phyloP scores from a whole-genome alignment of 2,797 vertebrate genomes.

The Centropyge bicolor region DNA sequence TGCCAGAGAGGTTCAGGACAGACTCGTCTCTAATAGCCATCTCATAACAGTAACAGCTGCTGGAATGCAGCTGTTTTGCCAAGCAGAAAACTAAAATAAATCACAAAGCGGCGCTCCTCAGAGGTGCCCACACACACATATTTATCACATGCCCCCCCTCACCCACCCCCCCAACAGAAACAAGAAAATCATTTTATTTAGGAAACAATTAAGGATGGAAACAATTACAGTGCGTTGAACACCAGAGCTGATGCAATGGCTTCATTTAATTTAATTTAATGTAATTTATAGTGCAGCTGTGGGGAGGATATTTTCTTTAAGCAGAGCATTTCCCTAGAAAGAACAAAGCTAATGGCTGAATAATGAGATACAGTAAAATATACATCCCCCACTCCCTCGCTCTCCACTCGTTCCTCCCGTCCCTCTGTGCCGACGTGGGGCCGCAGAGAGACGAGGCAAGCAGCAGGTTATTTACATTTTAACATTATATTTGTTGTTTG shows the following conservation, averaged over 20 bases:
- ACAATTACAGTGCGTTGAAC: slow-evolving; percentile 51
- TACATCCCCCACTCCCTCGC: slow-evolving; percentile 22
- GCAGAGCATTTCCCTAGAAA: slow-evolving; percentile 71
- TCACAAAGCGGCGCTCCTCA: slow-evolving; percentile 5
- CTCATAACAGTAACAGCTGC: neutral
- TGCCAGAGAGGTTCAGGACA: slow-evolving; percentile 34
- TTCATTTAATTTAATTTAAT: slow-evolving; percentile 63
- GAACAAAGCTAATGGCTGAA: slow-evolving; percentile 73
- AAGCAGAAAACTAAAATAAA: slow-evolving; percentile 16
- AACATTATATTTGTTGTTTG: slow-evolving; percentile 51
- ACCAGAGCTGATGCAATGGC: slow-evolving; percentile 51
- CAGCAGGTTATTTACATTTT: slow-evolving; percentile 52
- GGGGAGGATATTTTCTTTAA: slow-evolving; percentile 63
- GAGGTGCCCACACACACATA: neutral
- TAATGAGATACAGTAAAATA: slow-evolving; percentile 73
- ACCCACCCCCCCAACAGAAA: no score
- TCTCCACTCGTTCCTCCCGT: neutral
- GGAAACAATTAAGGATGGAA: slow-evolving; percentile 57
- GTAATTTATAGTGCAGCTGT: slow-evolving; percentile 64
- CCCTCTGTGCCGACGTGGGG: slow-evolving; percentile 21
- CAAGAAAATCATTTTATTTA: slow-evolving; percentile 31
- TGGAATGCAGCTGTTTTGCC: neutral
- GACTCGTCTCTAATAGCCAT: neutral
- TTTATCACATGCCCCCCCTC: slow-evolving; percentile 9
- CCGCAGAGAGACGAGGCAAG: slow-evolving; percentile 25